Evolutionary conservation across 2,797 vertebrate genomes (phyloP).

Genomic region (Catostomus latipinnis): DNA sequence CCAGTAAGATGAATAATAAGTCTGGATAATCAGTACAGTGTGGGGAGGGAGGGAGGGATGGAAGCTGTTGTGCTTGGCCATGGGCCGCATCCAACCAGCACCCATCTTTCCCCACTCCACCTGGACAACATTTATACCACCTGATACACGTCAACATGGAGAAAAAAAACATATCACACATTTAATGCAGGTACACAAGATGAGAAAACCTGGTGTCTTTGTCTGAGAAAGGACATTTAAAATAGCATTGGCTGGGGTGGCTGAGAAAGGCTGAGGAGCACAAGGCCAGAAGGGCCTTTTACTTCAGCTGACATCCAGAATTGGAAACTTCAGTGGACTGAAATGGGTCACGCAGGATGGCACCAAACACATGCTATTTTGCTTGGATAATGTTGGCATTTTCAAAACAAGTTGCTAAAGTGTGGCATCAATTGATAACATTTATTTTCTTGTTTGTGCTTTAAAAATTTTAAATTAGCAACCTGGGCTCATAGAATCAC

Average conservation of each 20-base stretch:
- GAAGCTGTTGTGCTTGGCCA: constrained; percentile 8
- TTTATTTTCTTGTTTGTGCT: constrained; percentile 44
- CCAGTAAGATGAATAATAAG: constrained; percentile 6
- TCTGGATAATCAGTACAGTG: constrained; percentile 16
- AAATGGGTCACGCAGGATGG: constrained; percentile 64
- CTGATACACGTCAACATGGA: constrained; percentile 45
- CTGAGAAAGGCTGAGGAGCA: constrained; percentile 1
- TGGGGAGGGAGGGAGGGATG: constrained; percentile 12
- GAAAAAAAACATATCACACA: constrained; percentile 43
- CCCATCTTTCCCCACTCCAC: constrained; percentile 53
- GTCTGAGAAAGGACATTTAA: not conserved
- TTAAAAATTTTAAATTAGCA: constrained; percentile 13
- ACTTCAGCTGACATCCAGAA: constrained; percentile 1
- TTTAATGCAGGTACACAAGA: constrained; percentile 6
- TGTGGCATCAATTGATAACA: constrained; percentile 50
- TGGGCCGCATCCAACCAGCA: constrained; percentile 34
- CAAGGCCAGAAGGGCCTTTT: constrained; percentile 1
- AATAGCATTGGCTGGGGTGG: not conserved
- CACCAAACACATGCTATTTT: constrained; percentile 64
- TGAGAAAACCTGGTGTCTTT: constrained; percentile 1
- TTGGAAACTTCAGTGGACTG: constrained; percentile 73
- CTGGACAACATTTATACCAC: constrained; percentile 33
- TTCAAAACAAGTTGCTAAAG: constrained; percentile 34
- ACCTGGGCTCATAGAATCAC: too few relatives aligned
- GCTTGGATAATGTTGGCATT: constrained; percentile 62